Conservation (phyloP, 1,140 invertebrate species). For the Macrosteles quadrilineatus region DNA sequence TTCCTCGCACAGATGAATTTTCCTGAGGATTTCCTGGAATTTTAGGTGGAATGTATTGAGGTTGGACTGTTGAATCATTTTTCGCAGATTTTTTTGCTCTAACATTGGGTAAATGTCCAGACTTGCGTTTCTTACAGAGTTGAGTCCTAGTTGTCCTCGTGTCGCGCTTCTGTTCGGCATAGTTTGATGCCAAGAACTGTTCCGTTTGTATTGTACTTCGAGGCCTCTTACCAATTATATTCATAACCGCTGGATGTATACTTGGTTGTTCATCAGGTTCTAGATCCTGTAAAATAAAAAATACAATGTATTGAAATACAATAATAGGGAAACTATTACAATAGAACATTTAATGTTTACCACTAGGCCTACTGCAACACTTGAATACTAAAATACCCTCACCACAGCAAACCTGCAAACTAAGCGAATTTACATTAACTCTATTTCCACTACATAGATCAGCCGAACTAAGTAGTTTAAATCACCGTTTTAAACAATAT, state of each 20-base stretch:
- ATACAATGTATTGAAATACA: too few relatives aligned
- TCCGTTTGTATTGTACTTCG: neutral
- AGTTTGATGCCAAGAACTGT: neutral
- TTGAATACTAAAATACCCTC: too few relatives aligned
- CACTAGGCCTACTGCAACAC: too few relatives aligned
- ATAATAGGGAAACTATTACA: too few relatives aligned
- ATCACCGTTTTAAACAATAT: neutral
- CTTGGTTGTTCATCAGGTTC: constrained; percentile 54
- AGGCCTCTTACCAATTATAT: constrained; percentile 7
- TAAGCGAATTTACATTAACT: too few relatives aligned
- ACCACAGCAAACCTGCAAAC: too few relatives aligned
- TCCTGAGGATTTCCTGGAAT: constrained; percentile 16
- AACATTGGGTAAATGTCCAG: neutral
- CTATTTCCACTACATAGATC: too few relatives aligned
- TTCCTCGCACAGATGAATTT: constrained; percentile 8
- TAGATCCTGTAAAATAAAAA: constrained; percentile 45
- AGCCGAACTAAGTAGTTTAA: too few relatives aligned
- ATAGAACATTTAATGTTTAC: too few relatives aligned
- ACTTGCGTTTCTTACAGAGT: neutral
- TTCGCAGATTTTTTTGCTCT: neutral
- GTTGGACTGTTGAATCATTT: neutral
- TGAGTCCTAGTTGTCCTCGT: neutral
- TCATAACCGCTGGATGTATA: constrained; percentile 71
- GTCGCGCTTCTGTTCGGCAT: neutral
- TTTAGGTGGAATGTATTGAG: neutral